Base-by-base conservation (phyloP, 2,113 vertebrate species). In the Thunnus thynnus region DNA sequence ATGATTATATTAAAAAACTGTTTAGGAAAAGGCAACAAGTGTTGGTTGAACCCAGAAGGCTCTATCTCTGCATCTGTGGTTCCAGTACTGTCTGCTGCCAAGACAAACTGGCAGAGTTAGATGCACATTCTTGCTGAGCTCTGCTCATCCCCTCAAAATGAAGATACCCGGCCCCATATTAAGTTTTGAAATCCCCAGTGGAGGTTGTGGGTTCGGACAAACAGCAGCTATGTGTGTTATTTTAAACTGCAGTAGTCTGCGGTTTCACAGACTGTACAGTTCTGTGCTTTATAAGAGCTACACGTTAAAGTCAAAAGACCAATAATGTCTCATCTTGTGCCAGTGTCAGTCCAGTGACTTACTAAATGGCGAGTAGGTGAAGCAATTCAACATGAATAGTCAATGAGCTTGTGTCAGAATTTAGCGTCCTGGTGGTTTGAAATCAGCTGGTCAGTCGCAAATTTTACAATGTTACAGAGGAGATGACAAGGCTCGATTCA, bases 111-210 rank as follows among this genome's bases (percentile, higher is more conserved):
- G 80, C 84, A 77, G 48, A 30, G 73, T 62, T 76, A 12, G 82
- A 76, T 27, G 80, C 57, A 72, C 90, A 93, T 94, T 94, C 89
- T 88, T 91, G 57, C 78, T 71, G 82, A 69, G 87, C 71, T 60
- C 67, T 79, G 77, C 62, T 95, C 87, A 94, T 94, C 91, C 94
- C 65, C 52, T 92, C 77, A 77, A 94, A 94, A 94, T 93, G 92
- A 94, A 88, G 72, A 75, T 27, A 36, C 72, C 62, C 41, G 2
- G 61, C 54, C 60, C 44, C 57, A 57, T 83, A 86, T 76, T 80
- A 86, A 86, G 83, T 90, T 84, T 70, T 85, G 62, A 84, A 84
- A 80, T 76, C 82, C 83, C 52, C 44, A 18, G 52, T 46, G 75
- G 70, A 76, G 75, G 72, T 56, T 83, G 64, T 68, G 78, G 82